Percentiles rank a stretch among this genome's conserved stretches.
Conservation (phyloP, 35 echinoderm and acorn worm genomes). For the Diadema setosum region DNA sequence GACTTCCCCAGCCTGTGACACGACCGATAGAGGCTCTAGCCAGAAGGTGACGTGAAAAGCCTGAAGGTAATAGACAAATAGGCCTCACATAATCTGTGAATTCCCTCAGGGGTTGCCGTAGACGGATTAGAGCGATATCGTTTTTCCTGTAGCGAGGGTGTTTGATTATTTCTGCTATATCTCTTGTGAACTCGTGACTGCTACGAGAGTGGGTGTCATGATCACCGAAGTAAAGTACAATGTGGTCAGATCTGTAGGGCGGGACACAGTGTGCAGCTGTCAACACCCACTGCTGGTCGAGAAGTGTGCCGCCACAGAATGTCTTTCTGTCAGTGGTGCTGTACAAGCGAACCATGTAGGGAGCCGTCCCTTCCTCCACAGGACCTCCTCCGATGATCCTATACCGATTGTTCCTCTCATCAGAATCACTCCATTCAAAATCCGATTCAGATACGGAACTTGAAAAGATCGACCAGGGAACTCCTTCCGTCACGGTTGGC, state of each 20-base stretch:
- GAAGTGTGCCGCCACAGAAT: constrained; percentile 61
- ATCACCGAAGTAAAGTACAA: constrained; percentile 53
- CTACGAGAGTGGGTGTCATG: constrained; percentile 24
- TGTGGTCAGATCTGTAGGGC: not conserved
- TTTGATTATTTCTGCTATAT: constrained; percentile 36
- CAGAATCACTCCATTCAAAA: no score
- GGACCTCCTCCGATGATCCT: constrained; percentile 57
- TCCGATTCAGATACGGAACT: no score
- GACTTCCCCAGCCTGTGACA: constrained; percentile 74
- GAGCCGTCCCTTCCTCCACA: no score
- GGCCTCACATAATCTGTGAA: constrained; percentile 83
- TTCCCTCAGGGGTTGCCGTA: constrained; percentile 19
- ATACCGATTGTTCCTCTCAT: no score
- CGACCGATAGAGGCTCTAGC: not conserved
- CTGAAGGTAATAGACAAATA: constrained; percentile 58
- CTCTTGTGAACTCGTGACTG: no score
- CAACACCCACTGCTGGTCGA: constrained; percentile 74
- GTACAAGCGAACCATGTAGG: constrained; percentile 66
- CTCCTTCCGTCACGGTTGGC: no score
- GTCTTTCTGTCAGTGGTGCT: not conserved
- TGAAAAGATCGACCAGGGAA: no score
- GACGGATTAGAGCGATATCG: constrained; percentile 70
- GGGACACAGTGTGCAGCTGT: constrained; percentile 62
- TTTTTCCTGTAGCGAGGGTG: constrained; percentile 41
- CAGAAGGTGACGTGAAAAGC: not conserved